phyloP scores from a whole-genome alignment of 2,888 invertebrate genomes.

The Torymus tubicola region DNA sequence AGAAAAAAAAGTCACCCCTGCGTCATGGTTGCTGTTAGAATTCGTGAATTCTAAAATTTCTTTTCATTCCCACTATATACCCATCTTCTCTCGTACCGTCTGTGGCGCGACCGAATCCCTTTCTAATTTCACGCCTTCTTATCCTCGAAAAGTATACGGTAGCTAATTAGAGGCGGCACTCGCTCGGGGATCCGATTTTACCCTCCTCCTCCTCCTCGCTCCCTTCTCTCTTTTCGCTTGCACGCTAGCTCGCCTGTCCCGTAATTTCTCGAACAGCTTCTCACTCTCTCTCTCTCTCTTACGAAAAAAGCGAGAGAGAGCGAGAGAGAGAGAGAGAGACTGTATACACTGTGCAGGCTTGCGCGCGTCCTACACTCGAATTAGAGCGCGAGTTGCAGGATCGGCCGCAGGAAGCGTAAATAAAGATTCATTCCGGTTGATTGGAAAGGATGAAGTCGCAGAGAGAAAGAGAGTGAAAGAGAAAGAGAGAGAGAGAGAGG shows the following conservation, averaged over 20 bases:
- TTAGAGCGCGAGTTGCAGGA: conserved; percentile 22
- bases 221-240: no score
- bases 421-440: conserved; percentile 55
- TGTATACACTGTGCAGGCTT: no score
- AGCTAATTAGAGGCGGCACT: conserved; percentile 11
- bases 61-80: no score
- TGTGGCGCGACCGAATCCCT: neutral
- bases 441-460: conserved; percentile 55
- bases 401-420: conserved; percentile 48
- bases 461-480: neutral
- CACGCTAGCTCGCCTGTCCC: conserved; percentile 9
- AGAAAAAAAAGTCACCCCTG: no score
- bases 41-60: no score
- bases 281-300: neutral
- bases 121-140: neutral
- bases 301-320: neutral
- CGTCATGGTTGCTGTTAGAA: no score
- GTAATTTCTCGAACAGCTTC: conserved; percentile 16
- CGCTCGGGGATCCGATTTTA: conserved; percentile 19
- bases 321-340: no score
- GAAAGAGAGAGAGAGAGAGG: no score
- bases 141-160: no score
- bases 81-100: no score
- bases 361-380: conserved; percentile 18
- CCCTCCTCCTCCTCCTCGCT: conserved; percentile 1